Conservation (phyloP, 2,113 vertebrate genomes). For the Notarius quadriscutis region DNA sequence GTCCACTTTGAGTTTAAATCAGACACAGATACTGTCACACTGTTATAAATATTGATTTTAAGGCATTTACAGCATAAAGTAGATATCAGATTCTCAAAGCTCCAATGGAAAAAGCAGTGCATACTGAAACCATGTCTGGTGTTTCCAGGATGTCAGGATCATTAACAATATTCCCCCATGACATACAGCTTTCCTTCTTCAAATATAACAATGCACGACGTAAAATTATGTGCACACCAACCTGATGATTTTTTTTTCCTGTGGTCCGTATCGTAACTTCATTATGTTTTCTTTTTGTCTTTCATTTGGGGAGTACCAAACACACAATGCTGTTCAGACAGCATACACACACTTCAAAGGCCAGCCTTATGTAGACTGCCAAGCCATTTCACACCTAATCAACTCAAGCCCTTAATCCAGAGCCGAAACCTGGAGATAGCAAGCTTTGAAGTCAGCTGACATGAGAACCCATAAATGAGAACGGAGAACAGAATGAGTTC, state of each 20-base stretch:
- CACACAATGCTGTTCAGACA: conserved; percentile 39
- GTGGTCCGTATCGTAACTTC: not conserved
- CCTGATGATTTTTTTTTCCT: not conserved
- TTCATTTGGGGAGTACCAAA: conserved; percentile 21
- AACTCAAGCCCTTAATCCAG: conserved; percentile 55
- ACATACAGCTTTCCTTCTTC: not conserved
- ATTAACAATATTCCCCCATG: not conserved
- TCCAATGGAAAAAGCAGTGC: not conserved
- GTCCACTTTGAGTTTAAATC: not conserved
- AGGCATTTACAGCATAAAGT: not conserved
- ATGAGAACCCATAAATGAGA: conserved; percentile 34
- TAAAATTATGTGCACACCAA: not conserved
- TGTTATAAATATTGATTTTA: not conserved
- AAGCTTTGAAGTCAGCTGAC: conserved; percentile 55
- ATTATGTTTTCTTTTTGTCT: conserved; percentile 42
- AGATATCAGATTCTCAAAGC: not conserved
- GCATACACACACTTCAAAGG: conserved; percentile 47
- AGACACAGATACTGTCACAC: not conserved
- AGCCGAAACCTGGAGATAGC: conserved; percentile 42
- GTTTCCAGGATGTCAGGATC: not conserved
- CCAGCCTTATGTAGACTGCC: conserved; percentile 34
- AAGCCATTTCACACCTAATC: conserved; percentile 61
- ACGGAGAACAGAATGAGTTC: conserved; percentile 14
- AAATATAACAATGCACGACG: not conserved
- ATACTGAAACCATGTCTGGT: not conserved